These are phyloP conservation scores for Ctenoplectra terminalis DNA, from an alignment of 1,140 invertebrate species.

Conservation along the genomic window DNA sequence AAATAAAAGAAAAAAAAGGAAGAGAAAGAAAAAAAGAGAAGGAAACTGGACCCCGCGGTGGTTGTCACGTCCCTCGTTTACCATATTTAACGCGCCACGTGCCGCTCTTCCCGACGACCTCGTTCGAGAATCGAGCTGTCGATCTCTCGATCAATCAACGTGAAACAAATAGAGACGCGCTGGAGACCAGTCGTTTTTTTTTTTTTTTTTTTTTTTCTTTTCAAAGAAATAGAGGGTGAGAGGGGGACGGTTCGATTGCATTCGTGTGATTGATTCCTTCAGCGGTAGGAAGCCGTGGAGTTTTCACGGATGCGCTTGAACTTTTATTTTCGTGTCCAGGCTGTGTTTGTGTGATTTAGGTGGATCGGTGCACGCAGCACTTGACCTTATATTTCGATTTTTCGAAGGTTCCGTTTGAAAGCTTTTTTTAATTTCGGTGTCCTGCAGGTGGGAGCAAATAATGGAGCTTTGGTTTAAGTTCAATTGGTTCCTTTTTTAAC, in stretches of 20 bases:
- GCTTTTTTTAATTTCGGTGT: too few relatives aligned
- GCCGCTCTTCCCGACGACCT: conserved; percentile 27
- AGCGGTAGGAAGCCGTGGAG: neutral
- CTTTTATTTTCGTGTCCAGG: neutral
- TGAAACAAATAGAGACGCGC: conserved; percentile 27
- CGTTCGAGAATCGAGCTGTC: conserved; percentile 32
- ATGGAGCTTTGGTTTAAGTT: too few relatives aligned
- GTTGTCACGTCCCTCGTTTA: conserved; percentile 53
- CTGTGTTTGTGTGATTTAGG: neutral
- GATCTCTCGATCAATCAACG: conserved; percentile 51
- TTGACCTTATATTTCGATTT: neutral
- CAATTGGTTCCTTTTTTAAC: too few relatives aligned
- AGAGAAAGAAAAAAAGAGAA: neutral
- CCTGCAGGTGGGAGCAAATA: too few relatives aligned
- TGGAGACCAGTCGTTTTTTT: neutral
- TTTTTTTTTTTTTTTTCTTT: neutral
- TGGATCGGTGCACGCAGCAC: too few relatives aligned
- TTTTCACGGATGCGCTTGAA: neutral
- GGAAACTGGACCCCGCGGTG: conserved; percentile 15
- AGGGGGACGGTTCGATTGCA: neutral
- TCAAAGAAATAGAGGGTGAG: neutral
- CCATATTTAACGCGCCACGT: conserved; percentile 53
- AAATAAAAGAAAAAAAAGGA: too few relatives aligned
- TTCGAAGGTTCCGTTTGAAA: neutral
- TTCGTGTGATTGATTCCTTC: conserved; percentile 33